These are phyloP conservation scores for Micromys minutus DNA, from an alignment of 2,113 vertebrate species.

Conservation along the genomic window DNA sequence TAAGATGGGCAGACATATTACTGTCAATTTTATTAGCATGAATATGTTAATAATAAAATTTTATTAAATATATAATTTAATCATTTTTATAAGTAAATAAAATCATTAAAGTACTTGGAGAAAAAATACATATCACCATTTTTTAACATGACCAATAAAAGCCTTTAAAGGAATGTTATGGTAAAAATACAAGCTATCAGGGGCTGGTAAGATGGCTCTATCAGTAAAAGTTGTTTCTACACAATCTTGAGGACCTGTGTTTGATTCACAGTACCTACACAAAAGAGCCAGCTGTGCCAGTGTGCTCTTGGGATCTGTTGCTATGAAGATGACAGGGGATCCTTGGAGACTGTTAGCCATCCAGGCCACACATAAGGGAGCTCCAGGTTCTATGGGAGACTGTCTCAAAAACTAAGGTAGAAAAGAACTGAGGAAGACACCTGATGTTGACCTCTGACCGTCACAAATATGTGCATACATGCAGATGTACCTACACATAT, in stretches of 20 bases:
- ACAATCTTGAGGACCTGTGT: neutral
- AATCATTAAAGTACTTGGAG: neutral
- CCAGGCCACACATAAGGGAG: neutral
- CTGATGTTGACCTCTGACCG: neutral
- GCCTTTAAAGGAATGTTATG: neutral
- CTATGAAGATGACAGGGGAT: neutral
- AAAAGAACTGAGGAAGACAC: neutral
- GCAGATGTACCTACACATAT: neutral
- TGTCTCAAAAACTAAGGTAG: neutral
- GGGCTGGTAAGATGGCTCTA: neutral
- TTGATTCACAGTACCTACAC: neutral
- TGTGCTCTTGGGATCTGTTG: neutral
- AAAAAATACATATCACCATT: neutral
- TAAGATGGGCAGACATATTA: neutral
- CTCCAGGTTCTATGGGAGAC: neutral
- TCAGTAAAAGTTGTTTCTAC: neutral
- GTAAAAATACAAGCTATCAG: neutral
- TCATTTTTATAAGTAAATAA: constrained; percentile 33
- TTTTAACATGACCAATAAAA: neutral
- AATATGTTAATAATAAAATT: neutral
- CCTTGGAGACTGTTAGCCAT: neutral
- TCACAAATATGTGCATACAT: neutral
- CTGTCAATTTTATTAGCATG: neutral
- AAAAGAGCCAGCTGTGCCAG: neutral
- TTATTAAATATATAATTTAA: constrained; percentile 23